Conservation (phyloP, 2,113 vertebrate genomes). For the Holacanthus passer region DNA sequence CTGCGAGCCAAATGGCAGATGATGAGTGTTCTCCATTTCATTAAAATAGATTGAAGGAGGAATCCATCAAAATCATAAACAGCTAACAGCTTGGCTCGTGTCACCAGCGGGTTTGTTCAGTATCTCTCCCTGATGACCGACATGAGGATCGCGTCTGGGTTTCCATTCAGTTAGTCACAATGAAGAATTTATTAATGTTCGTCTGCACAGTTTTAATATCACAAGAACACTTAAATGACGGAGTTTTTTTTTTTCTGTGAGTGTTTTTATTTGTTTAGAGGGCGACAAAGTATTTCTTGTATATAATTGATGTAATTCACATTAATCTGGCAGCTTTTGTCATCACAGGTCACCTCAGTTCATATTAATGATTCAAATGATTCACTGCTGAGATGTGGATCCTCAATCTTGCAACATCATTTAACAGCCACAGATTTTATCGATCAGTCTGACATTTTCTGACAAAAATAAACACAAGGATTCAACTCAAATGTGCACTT, state of each 20-base stretch:
- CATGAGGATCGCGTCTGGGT: background rate
- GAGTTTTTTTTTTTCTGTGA: too few relatives aligned
- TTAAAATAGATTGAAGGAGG: constrained; percentile 34
- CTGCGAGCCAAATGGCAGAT: constrained; percentile 39
- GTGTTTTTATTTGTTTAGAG: too few relatives aligned
- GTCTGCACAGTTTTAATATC: too few relatives aligned
- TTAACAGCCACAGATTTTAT: too few relatives aligned
- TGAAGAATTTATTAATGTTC: background rate
- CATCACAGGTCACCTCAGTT: background rate
- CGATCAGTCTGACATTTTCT: background rate
- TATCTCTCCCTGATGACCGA: background rate
- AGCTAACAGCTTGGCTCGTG: background rate
- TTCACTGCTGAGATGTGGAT: too few relatives aligned
- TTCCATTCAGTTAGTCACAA: background rate
- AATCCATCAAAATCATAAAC: constrained; percentile 17
- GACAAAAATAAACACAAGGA: background rate
- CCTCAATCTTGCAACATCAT: too few relatives aligned
- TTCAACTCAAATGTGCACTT: too few relatives aligned
- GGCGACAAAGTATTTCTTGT: too few relatives aligned
- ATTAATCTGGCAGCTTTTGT: background rate
- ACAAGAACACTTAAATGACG: too few relatives aligned
- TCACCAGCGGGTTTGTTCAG: background rate
- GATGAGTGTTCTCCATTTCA: constrained; percentile 48
- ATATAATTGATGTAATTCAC: too few relatives aligned
- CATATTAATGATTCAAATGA: background rate